These are phyloP conservation scores for Aplodontia rufa DNA, from an alignment of 2,113 vertebrate genomes.

Conservation along the genomic window DNA sequence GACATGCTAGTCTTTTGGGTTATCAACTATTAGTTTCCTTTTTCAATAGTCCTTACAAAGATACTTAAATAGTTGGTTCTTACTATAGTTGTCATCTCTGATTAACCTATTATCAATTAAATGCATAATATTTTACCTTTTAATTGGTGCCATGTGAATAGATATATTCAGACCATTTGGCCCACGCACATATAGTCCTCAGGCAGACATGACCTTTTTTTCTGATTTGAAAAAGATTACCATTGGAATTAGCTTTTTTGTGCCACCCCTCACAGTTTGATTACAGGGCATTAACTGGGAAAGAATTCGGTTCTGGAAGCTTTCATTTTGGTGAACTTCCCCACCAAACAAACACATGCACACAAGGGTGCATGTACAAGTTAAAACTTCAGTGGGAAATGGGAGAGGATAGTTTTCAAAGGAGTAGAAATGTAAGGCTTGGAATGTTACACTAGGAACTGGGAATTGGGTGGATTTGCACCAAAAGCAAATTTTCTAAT, in stretches of 20 bases:
- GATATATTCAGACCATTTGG: background rate
- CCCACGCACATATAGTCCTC: background rate
- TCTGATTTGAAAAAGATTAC: conserved; percentile 8
- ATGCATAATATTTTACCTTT: background rate
- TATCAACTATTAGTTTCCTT: conserved; percentile 22
- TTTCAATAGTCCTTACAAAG: background rate
- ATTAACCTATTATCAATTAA: conserved; percentile 49
- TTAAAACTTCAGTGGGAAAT: background rate
- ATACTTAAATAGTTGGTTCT: conserved; percentile 11
- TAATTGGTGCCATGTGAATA: background rate
- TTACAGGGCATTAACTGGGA: background rate
- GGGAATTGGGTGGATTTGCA: background rate
- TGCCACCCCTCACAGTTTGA: background rate
- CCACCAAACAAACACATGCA: background rate
- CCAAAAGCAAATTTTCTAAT: background rate
- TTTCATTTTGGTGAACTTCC: background rate
- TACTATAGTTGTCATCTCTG: background rate
- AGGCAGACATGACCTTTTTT: background rate
- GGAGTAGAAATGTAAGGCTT: background rate
- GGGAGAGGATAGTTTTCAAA: background rate
- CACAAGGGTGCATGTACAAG: background rate
- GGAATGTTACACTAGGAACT: conserved; percentile 16
- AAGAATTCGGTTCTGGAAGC: background rate
- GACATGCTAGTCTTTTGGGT: conserved; percentile 23
- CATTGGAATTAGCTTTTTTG: conserved; percentile 48